A percentile compares a stretch with the other conserved stretches of the same genome.
phyloP scores from a whole-genome alignment of 2,888 invertebrate genomes.

The Chelonus formosanus region DNA sequence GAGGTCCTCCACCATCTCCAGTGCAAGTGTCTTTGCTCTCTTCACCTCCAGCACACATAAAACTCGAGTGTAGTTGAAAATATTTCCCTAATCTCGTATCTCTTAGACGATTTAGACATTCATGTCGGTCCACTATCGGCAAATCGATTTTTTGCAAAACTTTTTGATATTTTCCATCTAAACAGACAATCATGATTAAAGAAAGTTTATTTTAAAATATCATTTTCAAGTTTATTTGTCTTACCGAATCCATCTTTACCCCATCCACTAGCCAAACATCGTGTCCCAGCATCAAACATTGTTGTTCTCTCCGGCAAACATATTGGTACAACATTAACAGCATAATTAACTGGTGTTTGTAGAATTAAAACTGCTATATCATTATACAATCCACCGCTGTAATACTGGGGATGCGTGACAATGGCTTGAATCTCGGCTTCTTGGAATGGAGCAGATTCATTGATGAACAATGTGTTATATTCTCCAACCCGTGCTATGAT shows the following conservation, averaged over 20 bases:
- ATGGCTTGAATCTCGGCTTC: conserved; percentile 71
- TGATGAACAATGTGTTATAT: conserved; percentile 78
- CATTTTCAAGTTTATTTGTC: no score
- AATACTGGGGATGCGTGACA: conserved; percentile 72
- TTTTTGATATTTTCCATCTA: conserved; percentile 68
- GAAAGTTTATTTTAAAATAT: no score
- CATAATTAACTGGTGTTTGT: conserved; percentile 69
- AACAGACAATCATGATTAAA: conserved; percentile 3
- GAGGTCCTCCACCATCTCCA: conserved; percentile 60
- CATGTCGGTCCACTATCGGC: conserved; percentile 71
- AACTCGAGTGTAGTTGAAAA: conserved; percentile 75
- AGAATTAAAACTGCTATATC: conserved; percentile 80
- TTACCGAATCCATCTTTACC: conserved; percentile 75
- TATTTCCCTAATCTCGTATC: conserved; percentile 74
- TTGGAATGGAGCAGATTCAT: conserved; percentile 75
- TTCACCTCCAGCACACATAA: conserved; percentile 83
- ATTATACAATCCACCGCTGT: conserved; percentile 75
- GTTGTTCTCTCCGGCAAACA: conserved; percentile 71
- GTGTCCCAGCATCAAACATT: conserved; percentile 63
- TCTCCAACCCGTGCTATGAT: conserved; percentile 76
- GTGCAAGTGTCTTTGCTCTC: conserved; percentile 76
- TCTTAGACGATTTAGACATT: conserved; percentile 73
- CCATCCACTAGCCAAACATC: conserved; percentile 79
- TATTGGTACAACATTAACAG: conserved; percentile 75
- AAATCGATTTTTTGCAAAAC: conserved; percentile 77